Base-by-base conservation (phyloP, 2,113 vertebrate genomes). In the Nestor notabilis region DNA sequence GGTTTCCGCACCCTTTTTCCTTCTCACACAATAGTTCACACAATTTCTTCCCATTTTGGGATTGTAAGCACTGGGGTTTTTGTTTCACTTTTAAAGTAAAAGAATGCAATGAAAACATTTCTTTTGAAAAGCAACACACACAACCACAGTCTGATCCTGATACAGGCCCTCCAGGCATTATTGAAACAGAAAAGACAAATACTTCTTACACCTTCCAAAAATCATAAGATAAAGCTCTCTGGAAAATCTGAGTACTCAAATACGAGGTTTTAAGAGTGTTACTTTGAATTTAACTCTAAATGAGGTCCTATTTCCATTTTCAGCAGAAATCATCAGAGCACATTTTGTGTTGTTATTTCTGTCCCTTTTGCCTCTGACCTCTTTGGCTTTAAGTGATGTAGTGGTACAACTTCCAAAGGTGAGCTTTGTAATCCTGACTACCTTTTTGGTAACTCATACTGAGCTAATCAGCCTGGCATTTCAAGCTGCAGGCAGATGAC, bases 1-100 rank as follows among this genome's bases (percentile, higher is more conserved):
- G 80, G 63, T 92, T 97, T 87, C 86, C 61, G 88, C 77, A 72
- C 58, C 39, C 49, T 84, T 96, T 96, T 96, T 81, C 49, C 75
- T 94, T 91, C 61, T 83, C 44, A 88, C 76, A 96, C 71, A 94
- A 93, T 44, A 90, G 61, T 70, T 91, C 79, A 89, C 87, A 94
- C 74, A 89, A 77, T 69, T 86, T 85, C 64, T 89, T 79, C 70
- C 79, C 74, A n/a, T 83, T 92, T 83, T 25, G 69, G 55, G 64
- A 93, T 89, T 72, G 78, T 33, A 78, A 70, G 60, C 60, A 75
- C 35, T 90, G 83, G 24, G 49, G 18, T n/a, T 84, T 92, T 91
- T 82, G 52, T 82, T 93, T 94, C 71, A 74, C 72, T 96, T 93
- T 92, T 41, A 71, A 94, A 94, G 71, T 39, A 91, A 75, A 90